Evolutionary conservation across 2,888 invertebrate species (phyloP).

Genomic region (Barypeithes pellucidus): DNA sequence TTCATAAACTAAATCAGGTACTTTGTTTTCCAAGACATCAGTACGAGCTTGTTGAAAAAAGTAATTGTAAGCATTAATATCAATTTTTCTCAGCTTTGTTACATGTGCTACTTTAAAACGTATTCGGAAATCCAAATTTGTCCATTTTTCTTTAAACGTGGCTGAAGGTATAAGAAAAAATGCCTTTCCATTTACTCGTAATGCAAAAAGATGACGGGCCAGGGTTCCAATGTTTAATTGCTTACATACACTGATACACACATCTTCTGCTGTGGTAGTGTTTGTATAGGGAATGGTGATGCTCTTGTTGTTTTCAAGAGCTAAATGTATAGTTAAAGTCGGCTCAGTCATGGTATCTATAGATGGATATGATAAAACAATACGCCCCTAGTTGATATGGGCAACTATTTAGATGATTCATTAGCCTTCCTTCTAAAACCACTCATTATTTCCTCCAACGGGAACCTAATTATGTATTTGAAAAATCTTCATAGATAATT

Average conservation of each 20-base stretch:
- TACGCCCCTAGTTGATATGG: slow-evolving; percentile 1
- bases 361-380: slow-evolving; percentile 5
- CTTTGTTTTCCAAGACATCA: slow-evolving; percentile 86
- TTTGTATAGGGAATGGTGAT: slow-evolving; percentile 57
- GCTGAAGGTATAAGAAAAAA: slow-evolving; percentile 78
- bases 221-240: slow-evolving; percentile 83
- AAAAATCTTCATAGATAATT: too few relatives aligned
- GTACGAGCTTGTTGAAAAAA: slow-evolving; percentile 88
- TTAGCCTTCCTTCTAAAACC: neutral
- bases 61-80: slow-evolving; percentile 86
- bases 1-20: slow-evolving; percentile 86
- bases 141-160: slow-evolving; percentile 32
- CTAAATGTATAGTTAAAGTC: slow-evolving; percentile 54
- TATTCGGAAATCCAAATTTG: slow-evolving; percentile 83
- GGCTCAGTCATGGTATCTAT: slow-evolving; percentile 18
- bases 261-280: slow-evolving; percentile 78
- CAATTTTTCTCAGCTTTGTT: slow-evolving; percentile 77
- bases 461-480: neutral
- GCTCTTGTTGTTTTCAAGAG: slow-evolving; percentile 51
- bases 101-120: slow-evolving; percentile 84
- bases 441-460: neutral
- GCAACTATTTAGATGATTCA: neutral
- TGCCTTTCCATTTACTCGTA: slow-evolving; percentile 78
- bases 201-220: slow-evolving; percentile 84
- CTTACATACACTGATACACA: slow-evolving; percentile 82